Evolutionary conservation across 2,113 vertebrate species (phyloP), one percentile per base, ranked within the genome.

Genomic region (Toxostoma redivivum): DNA sequence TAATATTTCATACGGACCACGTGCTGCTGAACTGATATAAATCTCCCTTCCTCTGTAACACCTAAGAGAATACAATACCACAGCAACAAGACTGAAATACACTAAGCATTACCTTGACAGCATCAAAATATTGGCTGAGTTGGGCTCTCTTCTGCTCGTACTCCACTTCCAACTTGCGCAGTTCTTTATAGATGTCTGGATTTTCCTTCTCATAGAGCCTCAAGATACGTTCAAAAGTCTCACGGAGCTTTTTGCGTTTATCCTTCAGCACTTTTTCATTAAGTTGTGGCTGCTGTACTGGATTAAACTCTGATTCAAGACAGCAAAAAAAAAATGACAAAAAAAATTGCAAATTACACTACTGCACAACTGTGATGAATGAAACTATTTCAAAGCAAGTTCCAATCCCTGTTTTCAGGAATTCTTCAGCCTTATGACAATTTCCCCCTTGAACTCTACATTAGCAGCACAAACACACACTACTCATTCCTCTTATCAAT

Each of bases 221-320:
- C 38, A 99, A 97, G 57, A 99, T 99, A 3, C 99, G 98, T 91
- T 99, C 99, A 70, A 99, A 99, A 2, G 99, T 99, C 97, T 99
- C 99, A 3, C 99, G 98, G 9, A 99, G 98, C 73, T 99, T 99
- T 97, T 99, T 99, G 94, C 99, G 98, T 81, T 99, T 99, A 95
- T 99, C 99, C 88, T 99, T 98, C 44, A 99, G 96, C 48, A 99
- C 99, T 88, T 99, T 99, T 90, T 99, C 99, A 78, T 99, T 99
- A 69, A 99, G 98, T 77, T 99, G 98, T 13, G 99, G 99, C 93
- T 98, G 98, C 94, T 99, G 99, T 17, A 99, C 99, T 17, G 99
- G 99, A 95, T 99, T 99, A 95, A 99, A 99, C 94, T 99, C 99
- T 99, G 92, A 91, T 40, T 61, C 60, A 78, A 77, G 16, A 73